phyloP scores from a whole-genome alignment of 2,113 vertebrate genomes.

The Pseudorectes ferrugineus region DNA sequence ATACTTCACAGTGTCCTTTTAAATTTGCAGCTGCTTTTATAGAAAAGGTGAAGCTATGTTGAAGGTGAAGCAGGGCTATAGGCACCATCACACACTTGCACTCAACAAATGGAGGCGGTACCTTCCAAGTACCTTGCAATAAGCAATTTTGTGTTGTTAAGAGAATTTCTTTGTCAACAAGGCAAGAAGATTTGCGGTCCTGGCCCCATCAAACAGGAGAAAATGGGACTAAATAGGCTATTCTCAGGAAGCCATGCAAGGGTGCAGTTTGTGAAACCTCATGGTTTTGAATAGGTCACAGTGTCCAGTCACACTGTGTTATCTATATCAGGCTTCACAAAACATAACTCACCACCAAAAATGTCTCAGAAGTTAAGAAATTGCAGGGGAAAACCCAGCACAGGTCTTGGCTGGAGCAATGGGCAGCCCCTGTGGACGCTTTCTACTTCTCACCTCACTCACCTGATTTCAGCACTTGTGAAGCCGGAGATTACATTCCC shows the following conservation, averaged over 20 bases:
- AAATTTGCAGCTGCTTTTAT: not conserved
- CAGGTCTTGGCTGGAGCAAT: not conserved
- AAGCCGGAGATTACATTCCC: not conserved
- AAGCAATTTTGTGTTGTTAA: not conserved
- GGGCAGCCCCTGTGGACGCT: rapidly evolving
- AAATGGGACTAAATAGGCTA: not conserved
- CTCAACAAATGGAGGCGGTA: not conserved
- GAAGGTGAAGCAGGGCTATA: not conserved
- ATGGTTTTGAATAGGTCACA: not conserved
- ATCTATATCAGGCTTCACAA: not conserved
- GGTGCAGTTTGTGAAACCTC: not conserved
- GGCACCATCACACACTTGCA: not conserved
- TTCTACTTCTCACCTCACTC: not conserved
- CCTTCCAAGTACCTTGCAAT: not conserved
- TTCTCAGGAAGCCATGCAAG: not conserved
- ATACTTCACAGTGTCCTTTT: not conserved
- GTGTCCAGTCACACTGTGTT: not conserved
- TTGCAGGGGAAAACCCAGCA: not conserved
- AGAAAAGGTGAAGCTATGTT: not conserved
- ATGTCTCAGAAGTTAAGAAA: not conserved
- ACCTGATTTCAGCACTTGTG: not conserved
- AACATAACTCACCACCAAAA: rapidly evolving
- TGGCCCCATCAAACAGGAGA: not conserved
- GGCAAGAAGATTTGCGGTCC: rapidly evolving
- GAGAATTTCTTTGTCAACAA: not conserved